Conservation (phyloP, 1,140 invertebrate genomes). For the Heliconius himera region DNA sequence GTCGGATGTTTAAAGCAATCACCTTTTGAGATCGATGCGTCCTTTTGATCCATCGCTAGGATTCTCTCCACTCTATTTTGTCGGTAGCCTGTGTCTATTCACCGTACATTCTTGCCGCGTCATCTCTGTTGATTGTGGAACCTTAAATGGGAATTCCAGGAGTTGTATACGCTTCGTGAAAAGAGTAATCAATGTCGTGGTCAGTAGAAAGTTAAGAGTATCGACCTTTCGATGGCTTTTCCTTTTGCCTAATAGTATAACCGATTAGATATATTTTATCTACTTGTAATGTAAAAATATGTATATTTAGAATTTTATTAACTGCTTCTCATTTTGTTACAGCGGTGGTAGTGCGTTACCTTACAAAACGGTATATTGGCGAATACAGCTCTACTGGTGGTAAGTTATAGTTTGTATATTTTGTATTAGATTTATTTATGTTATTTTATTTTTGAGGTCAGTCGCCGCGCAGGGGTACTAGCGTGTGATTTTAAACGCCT, state of each 20-base stretch:
- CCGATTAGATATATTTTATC: not conserved
- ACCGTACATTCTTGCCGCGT: slow-evolving; percentile 54
- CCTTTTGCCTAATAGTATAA: slow-evolving; percentile 36
- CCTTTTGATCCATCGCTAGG: slow-evolving; percentile 63
- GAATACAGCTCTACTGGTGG: slow-evolving; percentile 91
- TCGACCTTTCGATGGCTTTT: slow-evolving; percentile 58
- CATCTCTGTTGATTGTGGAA: slow-evolving; percentile 69
- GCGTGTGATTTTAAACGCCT: too few relatives aligned
- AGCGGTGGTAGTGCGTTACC: slow-evolving; percentile 90
- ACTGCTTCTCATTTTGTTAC: slow-evolving; percentile 80
- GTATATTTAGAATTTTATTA: not conserved
- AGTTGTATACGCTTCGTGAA: slow-evolving; percentile 54
- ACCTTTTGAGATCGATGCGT: slow-evolving; percentile 60
- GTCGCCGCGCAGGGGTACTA: too few relatives aligned
- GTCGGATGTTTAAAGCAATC: slow-evolving; percentile 48
- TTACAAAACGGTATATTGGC: slow-evolving; percentile 90
- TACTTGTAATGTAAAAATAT: not conserved
- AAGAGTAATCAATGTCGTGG: slow-evolving; percentile 61
- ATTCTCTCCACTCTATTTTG: slow-evolving; percentile 67
- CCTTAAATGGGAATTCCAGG: slow-evolving; percentile 63
- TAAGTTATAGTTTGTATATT: slow-evolving; percentile 69
- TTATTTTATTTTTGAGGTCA: too few relatives aligned
- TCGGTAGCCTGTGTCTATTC: slow-evolving; percentile 62
- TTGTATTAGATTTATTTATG: too few relatives aligned
- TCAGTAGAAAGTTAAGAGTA: slow-evolving; percentile 69